A percentile compares a stretch with the other conserved stretches of the same genome.
Evolutionary conservation across 2,113 vertebrate species (phyloP).

Genomic region (Dromaius novaehollandiae): DNA sequence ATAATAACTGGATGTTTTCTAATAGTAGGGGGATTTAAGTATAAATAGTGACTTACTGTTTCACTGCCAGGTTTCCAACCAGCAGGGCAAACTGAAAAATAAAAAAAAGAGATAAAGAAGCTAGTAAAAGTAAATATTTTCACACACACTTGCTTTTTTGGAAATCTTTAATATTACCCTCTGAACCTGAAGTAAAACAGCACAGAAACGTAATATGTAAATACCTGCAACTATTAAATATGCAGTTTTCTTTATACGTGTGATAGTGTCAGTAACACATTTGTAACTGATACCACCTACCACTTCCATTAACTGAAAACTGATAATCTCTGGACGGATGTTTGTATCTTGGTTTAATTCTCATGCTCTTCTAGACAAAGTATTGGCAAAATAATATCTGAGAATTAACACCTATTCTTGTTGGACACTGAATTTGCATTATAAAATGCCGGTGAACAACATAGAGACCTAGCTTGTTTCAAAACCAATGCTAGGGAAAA

Average conservation of each 20-base stretch:
- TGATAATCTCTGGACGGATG: background rate
- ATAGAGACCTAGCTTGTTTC: background rate
- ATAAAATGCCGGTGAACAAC: background rate
- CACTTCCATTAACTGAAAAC: background rate
- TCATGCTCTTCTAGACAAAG: background rate
- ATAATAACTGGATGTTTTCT: background rate
- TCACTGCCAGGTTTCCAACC: slow-evolving; percentile 98
- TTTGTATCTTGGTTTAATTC: background rate
- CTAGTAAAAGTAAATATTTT: background rate
- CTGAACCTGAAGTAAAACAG: background rate
- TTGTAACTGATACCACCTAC: background rate
- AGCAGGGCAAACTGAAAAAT: slow-evolving; percentile 89
- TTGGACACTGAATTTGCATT: background rate
- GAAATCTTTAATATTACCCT: background rate
- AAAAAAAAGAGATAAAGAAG: background rate
- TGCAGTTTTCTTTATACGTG: background rate
- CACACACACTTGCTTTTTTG: background rate
- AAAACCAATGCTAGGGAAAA: background rate
- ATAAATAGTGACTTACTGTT: slow-evolving; percentile 85
- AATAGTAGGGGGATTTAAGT: background rate
- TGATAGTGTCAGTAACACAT: background rate
- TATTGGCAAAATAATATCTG: background rate
- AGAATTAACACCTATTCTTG: background rate
- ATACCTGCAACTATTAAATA: background rate
- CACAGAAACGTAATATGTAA: background rate